phyloP scores from a whole-genome alignment of 2,113 vertebrate species.

The Grammomys dolichurus region DNA sequence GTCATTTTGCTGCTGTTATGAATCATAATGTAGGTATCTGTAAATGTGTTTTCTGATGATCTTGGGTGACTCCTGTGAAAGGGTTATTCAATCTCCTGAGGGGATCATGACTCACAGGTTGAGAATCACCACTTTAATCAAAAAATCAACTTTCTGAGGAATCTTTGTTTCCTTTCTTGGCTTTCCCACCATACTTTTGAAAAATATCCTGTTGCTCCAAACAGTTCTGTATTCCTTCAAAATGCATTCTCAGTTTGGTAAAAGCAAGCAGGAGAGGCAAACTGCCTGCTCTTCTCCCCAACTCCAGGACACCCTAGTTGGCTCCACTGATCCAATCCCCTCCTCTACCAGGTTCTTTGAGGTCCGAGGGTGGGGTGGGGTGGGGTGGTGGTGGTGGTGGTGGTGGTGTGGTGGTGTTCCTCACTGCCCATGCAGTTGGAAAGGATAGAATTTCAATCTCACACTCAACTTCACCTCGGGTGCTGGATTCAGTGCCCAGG shows the following conservation, averaged over 20 bases:
- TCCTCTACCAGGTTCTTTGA: neutral
- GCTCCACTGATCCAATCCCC: neutral
- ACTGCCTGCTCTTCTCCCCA: neutral
- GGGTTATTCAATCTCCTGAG: neutral
- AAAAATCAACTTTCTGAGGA: conserved; percentile 12
- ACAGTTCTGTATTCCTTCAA: neutral
- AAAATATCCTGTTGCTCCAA: neutral
- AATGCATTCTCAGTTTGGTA: neutral
- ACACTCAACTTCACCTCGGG: neutral
- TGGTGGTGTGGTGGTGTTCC: neutral
- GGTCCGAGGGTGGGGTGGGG: neutral
- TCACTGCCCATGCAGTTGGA: too few relatives aligned
- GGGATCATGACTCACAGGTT: neutral
- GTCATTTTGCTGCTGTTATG: neutral
- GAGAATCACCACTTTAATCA: neutral
- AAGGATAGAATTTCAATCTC: neutral
- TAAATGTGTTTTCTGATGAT: neutral
- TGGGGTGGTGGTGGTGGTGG: too few relatives aligned
- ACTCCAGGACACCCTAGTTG: neutral
- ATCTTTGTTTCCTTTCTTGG: neutral
- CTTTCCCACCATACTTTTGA: neutral
- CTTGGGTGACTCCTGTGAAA: neutral
- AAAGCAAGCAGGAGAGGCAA: neutral
- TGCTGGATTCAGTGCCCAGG: neutral
- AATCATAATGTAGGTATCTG: neutral